These are phyloP conservation scores for Bradypodion ventrale DNA, from an alignment of 2,797 vertebrate species.

Conservation along the genomic window DNA sequence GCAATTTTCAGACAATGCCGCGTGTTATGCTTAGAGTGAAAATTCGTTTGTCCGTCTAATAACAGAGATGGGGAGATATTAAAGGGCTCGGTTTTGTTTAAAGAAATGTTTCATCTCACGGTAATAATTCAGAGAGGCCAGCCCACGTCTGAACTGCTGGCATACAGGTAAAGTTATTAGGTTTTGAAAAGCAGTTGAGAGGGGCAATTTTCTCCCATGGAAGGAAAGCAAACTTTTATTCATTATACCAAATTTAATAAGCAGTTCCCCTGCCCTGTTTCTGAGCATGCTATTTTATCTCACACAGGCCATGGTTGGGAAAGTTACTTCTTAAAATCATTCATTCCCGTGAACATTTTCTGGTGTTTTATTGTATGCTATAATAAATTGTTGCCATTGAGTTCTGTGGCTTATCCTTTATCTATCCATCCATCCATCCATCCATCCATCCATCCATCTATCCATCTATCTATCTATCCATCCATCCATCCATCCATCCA, in stretches of 20 bases:
- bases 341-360: background rate
- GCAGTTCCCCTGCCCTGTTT: background rate
- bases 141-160: slow-evolving; percentile 75
- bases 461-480: no score
- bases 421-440: no score
- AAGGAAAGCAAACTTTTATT: slow-evolving; percentile 2
- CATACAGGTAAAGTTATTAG: slow-evolving; percentile 82
- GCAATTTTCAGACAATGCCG: slow-evolving; percentile 86
- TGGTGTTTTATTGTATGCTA: background rate
- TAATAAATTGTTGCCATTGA: background rate
- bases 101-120: slow-evolving; percentile 84
- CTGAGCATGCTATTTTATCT: background rate
- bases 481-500: no score
- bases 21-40: slow-evolving; percentile 87
- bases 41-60: slow-evolving; percentile 86
- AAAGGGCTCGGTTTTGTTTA: slow-evolving; percentile 83
- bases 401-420: background rate
- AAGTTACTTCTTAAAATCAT: background rate
- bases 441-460: no score
- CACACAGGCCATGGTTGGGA: background rate
- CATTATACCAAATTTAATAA: slow-evolving; percentile 48
- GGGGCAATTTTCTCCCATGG: slow-evolving; percentile 56
- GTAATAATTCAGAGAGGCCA: slow-evolving; percentile 78
- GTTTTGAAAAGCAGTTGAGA: slow-evolving; percentile 84
- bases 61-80: slow-evolving; percentile 85